Percentiles rank a stretch among this genome's conserved stretches.
Evolutionary conservation across 2,113 vertebrate species (phyloP).

Genomic region (Caloenas nicobarica): DNA sequence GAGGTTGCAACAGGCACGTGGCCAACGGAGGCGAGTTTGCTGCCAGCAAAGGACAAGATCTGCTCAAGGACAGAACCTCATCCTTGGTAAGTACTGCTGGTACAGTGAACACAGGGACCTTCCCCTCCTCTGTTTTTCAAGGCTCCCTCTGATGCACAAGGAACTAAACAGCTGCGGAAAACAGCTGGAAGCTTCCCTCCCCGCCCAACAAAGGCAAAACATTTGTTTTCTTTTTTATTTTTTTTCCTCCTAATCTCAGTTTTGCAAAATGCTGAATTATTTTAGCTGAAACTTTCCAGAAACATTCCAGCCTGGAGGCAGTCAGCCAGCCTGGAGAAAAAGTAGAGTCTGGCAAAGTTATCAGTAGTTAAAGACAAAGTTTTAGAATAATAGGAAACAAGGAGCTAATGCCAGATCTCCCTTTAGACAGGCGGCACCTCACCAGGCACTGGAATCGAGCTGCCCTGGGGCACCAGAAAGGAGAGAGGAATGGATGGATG

Average conservation of each 20-base stretch:
- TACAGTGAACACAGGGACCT: neutral
- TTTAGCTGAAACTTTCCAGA: conserved; percentile 26
- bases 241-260: neutral
- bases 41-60: neutral
- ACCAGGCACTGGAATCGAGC: neutral
- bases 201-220: neutral
- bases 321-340: neutral
- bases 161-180: neutral
- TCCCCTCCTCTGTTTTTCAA: neutral
- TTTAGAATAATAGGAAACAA: neutral
- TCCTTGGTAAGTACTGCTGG: neutral
- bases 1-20: neutral
- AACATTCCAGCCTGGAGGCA: neutral
- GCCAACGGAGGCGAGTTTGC: neutral
- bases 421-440: neutral
- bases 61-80: neutral
- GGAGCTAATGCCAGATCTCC: neutral
- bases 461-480: neutral
- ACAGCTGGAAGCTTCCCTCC: neutral
- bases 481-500: neutral
- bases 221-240: neutral
- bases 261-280: conserved; percentile 31
- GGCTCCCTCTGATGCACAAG: neutral
- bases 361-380: neutral
- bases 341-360: neutral